phyloP scores from a whole-genome alignment of 2,797 vertebrate genomes.

The Falco columbarius region DNA sequence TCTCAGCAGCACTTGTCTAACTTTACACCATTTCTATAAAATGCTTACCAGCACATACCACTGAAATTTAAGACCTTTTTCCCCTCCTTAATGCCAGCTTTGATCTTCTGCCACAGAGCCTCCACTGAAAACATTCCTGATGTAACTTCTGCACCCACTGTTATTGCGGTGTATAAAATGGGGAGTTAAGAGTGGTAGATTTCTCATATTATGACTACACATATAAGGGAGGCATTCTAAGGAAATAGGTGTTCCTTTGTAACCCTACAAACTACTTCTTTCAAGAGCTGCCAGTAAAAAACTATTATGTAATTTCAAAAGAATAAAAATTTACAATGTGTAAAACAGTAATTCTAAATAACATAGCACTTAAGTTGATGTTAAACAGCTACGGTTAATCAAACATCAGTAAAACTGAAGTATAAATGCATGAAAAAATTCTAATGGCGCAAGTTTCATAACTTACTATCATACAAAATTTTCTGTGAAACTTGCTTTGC shows the following conservation, averaged over 20 bases:
- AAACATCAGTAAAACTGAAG: not conserved
- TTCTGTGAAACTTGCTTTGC: not conserved
- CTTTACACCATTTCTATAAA: not conserved
- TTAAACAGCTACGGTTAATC: not conserved
- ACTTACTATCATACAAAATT: not conserved
- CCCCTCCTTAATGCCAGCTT: not conserved
- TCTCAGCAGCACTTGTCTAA: not conserved
- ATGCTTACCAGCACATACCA: not conserved
- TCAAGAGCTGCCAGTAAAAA: not conserved
- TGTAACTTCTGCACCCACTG: not conserved
- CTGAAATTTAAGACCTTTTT: not conserved
- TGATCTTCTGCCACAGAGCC: not conserved
- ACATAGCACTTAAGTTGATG: not conserved
- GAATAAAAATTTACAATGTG: conserved; percentile 8
- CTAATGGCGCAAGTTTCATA: not conserved
- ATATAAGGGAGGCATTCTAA: not conserved
- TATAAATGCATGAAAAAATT: not conserved
- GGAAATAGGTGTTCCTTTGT: not conserved
- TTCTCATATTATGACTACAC: not conserved
- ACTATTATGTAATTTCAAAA: not conserved
- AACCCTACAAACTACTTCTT: not conserved
- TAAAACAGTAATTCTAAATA: not conserved
- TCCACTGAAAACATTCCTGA: not conserved
- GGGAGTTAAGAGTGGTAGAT: not conserved
- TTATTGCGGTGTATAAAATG: not conserved